Base-by-base conservation (phyloP, 2,113 vertebrate genomes). In the Puffinus mauretanicus region DNA sequence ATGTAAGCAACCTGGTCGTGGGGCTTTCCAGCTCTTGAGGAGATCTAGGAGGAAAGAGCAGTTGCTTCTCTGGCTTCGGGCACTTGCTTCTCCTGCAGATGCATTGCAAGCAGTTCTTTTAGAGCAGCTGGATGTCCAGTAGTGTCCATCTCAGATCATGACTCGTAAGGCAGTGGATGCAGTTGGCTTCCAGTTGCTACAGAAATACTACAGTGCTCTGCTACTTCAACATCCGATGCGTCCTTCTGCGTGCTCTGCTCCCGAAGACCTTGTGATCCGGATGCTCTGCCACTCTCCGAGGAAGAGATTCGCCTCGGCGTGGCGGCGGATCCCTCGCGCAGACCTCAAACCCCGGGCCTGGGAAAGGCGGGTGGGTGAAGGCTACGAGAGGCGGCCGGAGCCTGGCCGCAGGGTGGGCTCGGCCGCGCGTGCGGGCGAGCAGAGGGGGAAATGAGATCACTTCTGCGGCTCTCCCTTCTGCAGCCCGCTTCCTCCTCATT, bases 251-350 rank as follows among this genome's bases (percentile, higher is more conserved):
- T 0, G 16, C 67, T 38, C 26, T 30, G 55, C 55, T 57, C 27
- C 27, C 0, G 2, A 21, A 46, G 21, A n/a, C 36, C 15, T 5
- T 9, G 16, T 11, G 36, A 10, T 46, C 25, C 5, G 8, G 44
- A 2, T 21, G 51, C 34, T 70, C 8, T n/a, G 18, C 82, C 0
- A 0, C 70, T 52, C 26, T 47, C 36, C 0, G 10, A 34, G 72
- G 55, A 20, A 60, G 12, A 75, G 52, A 8, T 42, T 87, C 0
- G 0, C 30, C 20, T 24, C 0, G 1, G 11, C 0, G 1, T 18
- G 47, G 42, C 27, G 55, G 7, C 19, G 87, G 40, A 26, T 69
- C 18, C 83, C 8, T 60, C 3, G 1, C 3, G 34, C 71, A 89
- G 67, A 51, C 81, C 73, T 54, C 75, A 55, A 13, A 13, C 10